phyloP scores from a whole-genome alignment of 2,113 vertebrate genomes.

The Aegotheles bennettii region DNA sequence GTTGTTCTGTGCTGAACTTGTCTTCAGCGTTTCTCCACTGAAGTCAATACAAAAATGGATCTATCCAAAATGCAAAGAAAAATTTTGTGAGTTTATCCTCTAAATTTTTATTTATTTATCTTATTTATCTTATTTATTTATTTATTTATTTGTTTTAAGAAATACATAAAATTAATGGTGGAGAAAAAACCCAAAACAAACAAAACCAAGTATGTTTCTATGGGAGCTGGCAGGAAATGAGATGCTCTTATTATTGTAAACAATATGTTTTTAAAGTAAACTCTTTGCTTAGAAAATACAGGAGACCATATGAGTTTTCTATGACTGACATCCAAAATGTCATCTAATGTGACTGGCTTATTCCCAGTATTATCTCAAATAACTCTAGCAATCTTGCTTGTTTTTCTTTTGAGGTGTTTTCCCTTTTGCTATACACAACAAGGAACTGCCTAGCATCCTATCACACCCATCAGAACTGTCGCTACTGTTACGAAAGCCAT shows the following conservation, averaged over 20 bases:
- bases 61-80: background rate
- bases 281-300: background rate
- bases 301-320: background rate
- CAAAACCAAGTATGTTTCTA: background rate
- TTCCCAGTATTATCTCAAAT: background rate
- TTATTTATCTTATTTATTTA: no score
- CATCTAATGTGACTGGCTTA: background rate
- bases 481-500: background rate
- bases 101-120: background rate
- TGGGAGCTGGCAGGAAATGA: background rate
- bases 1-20: background rate
- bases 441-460: background rate
- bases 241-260: background rate
- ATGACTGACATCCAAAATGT: background rate
- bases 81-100: background rate
- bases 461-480: background rate
- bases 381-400: rapidly evolving
- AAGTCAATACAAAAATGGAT: background rate
- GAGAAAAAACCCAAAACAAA: background rate
- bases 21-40: background rate
- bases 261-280: background rate
- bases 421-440: background rate
- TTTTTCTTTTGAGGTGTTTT: background rate
- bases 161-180: background rate
- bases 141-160: background rate